These are phyloP conservation scores for Spodoptera exigua DNA, from an alignment of 2,888 invertebrate genomes.

Conservation along the genomic window DNA sequence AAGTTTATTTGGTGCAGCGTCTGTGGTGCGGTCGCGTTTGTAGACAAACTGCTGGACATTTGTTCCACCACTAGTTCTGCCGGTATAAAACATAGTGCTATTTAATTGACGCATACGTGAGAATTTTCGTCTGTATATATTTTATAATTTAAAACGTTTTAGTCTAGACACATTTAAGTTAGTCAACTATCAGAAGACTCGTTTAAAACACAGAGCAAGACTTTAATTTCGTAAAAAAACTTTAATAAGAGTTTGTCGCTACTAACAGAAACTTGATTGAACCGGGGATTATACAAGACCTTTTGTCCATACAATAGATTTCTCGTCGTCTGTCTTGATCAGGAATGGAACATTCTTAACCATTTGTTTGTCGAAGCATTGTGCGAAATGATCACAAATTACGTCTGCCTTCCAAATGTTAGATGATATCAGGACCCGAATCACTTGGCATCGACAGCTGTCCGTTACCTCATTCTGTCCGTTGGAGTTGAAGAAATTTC, in stretches of 20 bases:
- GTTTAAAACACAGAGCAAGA: too few relatives aligned
- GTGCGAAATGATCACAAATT: conserved; percentile 35
- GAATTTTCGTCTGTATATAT: background rate
- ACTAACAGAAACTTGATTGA: conserved; percentile 10
- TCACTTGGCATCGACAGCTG: conserved; percentile 30
- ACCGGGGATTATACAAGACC: conserved; percentile 36
- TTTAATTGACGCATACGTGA: conserved; percentile 12
- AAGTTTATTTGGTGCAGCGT: conserved; percentile 44
- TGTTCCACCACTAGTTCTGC: conserved; percentile 32
- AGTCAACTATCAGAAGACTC: too few relatives aligned
- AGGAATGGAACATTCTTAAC: conserved; percentile 23
- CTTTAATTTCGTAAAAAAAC: conserved; percentile 1
- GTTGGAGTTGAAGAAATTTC: conserved; percentile 13
- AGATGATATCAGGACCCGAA: conserved; percentile 30
- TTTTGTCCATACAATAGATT: conserved; percentile 24
- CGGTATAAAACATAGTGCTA: conserved; percentile 4
- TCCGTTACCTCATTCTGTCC: conserved; percentile 15
- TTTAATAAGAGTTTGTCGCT: background rate
- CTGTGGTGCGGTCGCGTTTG: conserved; percentile 39
- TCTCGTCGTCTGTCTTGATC: conserved; percentile 16
- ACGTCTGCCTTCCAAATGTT: conserved; percentile 23
- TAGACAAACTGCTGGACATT: conserved; percentile 29
- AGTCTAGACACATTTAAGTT: too few relatives aligned
- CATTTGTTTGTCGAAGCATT: conserved; percentile 19
- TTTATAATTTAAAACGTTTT: too few relatives aligned